These are phyloP conservation scores for Napeogenes sylphis DNA, from an alignment of 2,888 invertebrate genomes.

Conservation along the genomic window DNA sequence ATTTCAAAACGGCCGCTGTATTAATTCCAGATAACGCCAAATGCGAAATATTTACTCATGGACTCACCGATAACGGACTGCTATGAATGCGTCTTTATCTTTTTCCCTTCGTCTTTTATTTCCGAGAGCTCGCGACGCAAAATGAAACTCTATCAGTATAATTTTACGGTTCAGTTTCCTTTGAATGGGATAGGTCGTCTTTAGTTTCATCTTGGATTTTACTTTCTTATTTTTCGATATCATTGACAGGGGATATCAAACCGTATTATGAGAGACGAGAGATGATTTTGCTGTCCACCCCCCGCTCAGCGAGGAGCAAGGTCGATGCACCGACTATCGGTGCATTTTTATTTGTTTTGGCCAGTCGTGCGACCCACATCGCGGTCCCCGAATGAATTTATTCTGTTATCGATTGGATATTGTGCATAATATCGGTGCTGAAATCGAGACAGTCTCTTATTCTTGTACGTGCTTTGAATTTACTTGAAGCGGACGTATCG, in stretches of 20 bases:
- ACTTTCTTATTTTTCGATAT: constrained; percentile 71
- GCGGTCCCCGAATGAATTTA: constrained; percentile 71
- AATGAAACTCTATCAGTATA: constrained; percentile 28
- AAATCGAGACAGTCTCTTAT: constrained; percentile 41
- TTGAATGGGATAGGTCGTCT: constrained; percentile 49
- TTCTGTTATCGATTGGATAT: constrained; percentile 73
- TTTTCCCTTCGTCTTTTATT: constrained; percentile 47
- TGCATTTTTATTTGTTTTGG: constrained; percentile 77
- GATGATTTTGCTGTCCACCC: constrained; percentile 39
- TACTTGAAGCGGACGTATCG: constrained; percentile 18
- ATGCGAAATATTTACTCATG: constrained; percentile 71
- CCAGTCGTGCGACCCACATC: constrained; percentile 74
- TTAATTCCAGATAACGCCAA: constrained; percentile 68
- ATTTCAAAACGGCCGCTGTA: constrained; percentile 58
- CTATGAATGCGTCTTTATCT: constrained; percentile 72
- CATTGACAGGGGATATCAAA: constrained; percentile 42
- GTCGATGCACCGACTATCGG: constrained; percentile 74
- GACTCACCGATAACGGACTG: constrained; percentile 64
- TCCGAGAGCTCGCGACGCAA: constrained; percentile 26
- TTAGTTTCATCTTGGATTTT: constrained; percentile 73
- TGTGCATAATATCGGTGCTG: constrained; percentile 64
- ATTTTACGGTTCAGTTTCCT: constrained; percentile 47
- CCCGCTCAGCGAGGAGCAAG: constrained; percentile 56
- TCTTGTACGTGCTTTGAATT: constrained; percentile 25
- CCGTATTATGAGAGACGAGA: constrained; percentile 44